Percentiles rank a stretch among this genome's conserved stretches.
Evolutionary conservation across 1,140 invertebrate genomes (phyloP).

Genomic region (Condylostylus longicornis): DNA sequence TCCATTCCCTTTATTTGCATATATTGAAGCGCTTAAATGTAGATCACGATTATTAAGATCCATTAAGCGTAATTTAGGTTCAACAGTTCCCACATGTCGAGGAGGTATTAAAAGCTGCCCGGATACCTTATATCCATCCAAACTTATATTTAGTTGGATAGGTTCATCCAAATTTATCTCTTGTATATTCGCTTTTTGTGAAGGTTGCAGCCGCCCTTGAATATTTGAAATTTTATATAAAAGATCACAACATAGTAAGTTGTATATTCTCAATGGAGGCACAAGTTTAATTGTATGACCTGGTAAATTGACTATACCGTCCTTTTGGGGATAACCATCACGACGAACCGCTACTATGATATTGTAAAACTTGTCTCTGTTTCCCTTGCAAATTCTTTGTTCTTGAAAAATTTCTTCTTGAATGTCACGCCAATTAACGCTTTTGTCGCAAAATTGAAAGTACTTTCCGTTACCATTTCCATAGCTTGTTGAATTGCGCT

Average conservation of each 20-base stretch:
- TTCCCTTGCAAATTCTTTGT: slow-evolving; percentile 17
- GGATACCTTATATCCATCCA: slow-evolving; percentile 69
- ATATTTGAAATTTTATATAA: slow-evolving; percentile 41
- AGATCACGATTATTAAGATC: slow-evolving; percentile 58
- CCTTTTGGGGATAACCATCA: slow-evolving; percentile 64
- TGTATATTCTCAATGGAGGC: slow-evolving; percentile 66
- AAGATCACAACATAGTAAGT: slow-evolving; percentile 60
- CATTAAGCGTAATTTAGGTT: slow-evolving; percentile 43
- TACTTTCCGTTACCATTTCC: not conserved
- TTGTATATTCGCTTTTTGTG: slow-evolving; percentile 23
- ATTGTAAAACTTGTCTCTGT: slow-evolving; percentile 18
- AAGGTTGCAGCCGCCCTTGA: slow-evolving; percentile 44
- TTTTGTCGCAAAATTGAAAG: slow-evolving; percentile 7
- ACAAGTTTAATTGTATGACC: slow-evolving; percentile 74
- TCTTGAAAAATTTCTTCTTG: slow-evolving; percentile 11
- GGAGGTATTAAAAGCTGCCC: slow-evolving; percentile 41
- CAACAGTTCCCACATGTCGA: slow-evolving; percentile 32
- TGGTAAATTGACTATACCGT: slow-evolving; percentile 37
- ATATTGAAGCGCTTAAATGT: slow-evolving; percentile 51
- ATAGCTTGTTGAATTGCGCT: not conserved
- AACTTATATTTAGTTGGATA: slow-evolving; percentile 53
- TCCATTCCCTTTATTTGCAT: slow-evolving; percentile 30
- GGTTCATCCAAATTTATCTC: slow-evolving; percentile 53
- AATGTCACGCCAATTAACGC: slow-evolving; percentile 19
- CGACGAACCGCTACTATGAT: slow-evolving; percentile 45